A percentile compares a stretch with the other conserved stretches of the same genome.
Evolutionary conservation across 2,797 vertebrate species (phyloP).

Genomic region (Sebastes cheni): DNA sequence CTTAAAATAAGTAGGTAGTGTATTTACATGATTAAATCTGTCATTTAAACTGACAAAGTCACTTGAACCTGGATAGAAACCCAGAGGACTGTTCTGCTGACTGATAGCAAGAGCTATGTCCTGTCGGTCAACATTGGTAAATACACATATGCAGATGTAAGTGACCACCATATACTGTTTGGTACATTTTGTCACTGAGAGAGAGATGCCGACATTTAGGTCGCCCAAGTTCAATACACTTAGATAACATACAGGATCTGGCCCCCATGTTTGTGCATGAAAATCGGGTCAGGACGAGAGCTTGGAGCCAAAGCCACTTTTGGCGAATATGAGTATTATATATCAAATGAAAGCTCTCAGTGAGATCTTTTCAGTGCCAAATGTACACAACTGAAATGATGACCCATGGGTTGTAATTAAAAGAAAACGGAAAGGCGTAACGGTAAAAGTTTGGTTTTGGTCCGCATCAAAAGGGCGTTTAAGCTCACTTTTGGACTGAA

Average conservation of each 20-base stretch:
- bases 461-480: not conserved
- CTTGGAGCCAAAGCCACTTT: too few species aligned
- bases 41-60: not conserved
- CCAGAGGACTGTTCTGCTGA: not conserved
- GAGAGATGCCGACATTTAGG: fast-evolving
- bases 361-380: too few species aligned
- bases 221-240: not conserved
- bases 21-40: too few species aligned
- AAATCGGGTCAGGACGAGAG: not conserved
- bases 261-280: not conserved
- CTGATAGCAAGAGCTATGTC: not conserved
- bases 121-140: not conserved
- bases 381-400: too few species aligned
- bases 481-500: too few species aligned
- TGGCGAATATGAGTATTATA: too few species aligned
- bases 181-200: not conserved
- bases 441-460: not conserved
- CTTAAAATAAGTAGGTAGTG: not conserved
- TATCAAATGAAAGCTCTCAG: too few species aligned
- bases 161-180: not conserved
- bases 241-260: not conserved
- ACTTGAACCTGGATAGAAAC: not conserved
- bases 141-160: not conserved
- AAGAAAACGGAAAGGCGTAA: too few species aligned
- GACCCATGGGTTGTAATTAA: too few species aligned